Percentiles rank a stretch among this genome's conserved stretches.
Evolutionary conservation across 2,113 vertebrate species (phyloP).

Genomic region (Chloropsis cyanopogon): DNA sequence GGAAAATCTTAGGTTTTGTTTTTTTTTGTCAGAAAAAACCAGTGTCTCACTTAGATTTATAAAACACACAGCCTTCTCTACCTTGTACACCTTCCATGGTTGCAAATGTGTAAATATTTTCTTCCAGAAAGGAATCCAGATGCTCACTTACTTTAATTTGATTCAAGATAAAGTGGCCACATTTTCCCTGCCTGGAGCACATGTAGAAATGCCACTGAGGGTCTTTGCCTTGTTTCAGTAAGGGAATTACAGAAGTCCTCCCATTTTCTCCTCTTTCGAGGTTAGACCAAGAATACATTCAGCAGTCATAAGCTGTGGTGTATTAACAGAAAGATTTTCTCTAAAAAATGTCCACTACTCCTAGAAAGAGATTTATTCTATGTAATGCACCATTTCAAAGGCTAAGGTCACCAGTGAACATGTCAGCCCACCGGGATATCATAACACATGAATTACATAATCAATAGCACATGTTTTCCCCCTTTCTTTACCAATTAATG

Average conservation of each 20-base stretch:
- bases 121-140: not conserved
- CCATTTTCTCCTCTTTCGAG: not conserved
- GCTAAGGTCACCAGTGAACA: not conserved
- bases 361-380: not conserved
- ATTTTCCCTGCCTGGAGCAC: not conserved
- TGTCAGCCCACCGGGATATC: not conserved
- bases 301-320: not conserved
- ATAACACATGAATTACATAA: not conserved
- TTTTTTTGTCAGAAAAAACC: not conserved
- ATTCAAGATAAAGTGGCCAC: not conserved
- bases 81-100: not conserved
- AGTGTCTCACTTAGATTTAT: not conserved
- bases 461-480: not conserved
- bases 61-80: not conserved
- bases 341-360: not conserved
- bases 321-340: constrained; percentile 5
- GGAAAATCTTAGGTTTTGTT: not conserved
- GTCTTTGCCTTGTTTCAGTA: not conserved
- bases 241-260: not conserved
- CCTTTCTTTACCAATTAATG: constrained; percentile 15
- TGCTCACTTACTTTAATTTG: not conserved
- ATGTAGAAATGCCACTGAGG: not conserved
- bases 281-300: not conserved
- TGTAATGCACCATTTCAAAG: constrained; percentile 21
- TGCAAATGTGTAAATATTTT: not conserved